phyloP scores from a whole-genome alignment of 2,113 vertebrate genomes.

The Corvus hawaiiensis region DNA sequence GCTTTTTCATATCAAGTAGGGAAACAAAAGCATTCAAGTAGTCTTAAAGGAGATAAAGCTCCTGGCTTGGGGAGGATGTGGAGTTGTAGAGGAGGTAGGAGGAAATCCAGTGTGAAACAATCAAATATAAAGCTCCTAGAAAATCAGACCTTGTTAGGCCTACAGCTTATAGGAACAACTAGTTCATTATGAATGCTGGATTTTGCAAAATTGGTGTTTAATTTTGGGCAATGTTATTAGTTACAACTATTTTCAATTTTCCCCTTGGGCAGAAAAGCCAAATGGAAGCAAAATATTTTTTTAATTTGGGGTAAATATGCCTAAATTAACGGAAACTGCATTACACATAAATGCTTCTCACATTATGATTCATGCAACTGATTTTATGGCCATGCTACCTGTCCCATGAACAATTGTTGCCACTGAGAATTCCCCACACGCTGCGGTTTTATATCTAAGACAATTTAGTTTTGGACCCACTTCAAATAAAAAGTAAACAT shows the following conservation, averaged over 20 bases:
- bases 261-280: background rate
- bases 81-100: background rate
- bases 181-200: background rate
- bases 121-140: background rate
- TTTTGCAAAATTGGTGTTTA: background rate
- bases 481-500: background rate
- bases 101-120: background rate
- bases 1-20: background rate
- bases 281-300: background rate
- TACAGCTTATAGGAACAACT: background rate
- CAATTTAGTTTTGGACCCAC: background rate
- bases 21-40: background rate
- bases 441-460: background rate
- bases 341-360: background rate
- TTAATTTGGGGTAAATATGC: background rate
- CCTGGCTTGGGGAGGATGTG: background rate
- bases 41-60: background rate
- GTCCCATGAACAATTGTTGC: background rate
- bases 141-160: background rate
- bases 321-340: background rate
- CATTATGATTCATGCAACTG: background rate
- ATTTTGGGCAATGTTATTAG: background rate
- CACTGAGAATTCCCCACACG: background rate
- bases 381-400: background rate
- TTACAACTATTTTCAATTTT: background rate